phyloP scores from a whole-genome alignment of 2,888 invertebrate species.

The Catocala sponsa region DNA sequence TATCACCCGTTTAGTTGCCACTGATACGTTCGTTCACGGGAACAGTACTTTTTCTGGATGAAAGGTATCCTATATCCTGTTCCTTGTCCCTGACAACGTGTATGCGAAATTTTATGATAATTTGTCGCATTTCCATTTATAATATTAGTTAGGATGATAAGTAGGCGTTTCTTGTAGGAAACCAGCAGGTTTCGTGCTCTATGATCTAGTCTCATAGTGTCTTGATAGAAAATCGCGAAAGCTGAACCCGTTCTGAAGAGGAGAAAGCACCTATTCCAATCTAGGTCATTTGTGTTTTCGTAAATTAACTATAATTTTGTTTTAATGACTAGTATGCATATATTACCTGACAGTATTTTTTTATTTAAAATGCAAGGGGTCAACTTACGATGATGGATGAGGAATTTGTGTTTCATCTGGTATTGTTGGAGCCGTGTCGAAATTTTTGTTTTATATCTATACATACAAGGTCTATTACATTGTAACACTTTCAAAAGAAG shows the following conservation, averaged over 20 bases:
- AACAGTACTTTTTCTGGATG: too few species aligned
- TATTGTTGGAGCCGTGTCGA: conserved; percentile 15
- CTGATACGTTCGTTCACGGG: too few species aligned
- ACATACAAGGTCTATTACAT: conserved; percentile 2
- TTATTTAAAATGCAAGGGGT: conserved; percentile 29
- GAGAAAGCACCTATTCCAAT: conserved; percentile 33
- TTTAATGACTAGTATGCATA: conserved; percentile 31
- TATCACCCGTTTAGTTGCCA: too few species aligned
- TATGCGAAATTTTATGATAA: too few species aligned
- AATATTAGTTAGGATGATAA: too few species aligned
- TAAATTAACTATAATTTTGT: conserved; percentile 44
- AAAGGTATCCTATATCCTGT: too few species aligned
- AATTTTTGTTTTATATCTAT: conserved; percentile 16
- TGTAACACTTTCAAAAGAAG: conserved; percentile 36
- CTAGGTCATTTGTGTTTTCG: conserved; percentile 35
- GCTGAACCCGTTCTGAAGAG: conserved; percentile 7
- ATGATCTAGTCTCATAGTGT: neutral
- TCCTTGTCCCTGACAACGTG: too few species aligned
- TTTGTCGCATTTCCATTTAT: too few species aligned
- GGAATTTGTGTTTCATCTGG: neutral
- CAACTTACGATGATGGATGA: neutral
- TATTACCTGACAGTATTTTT: neutral
- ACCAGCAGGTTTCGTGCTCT: too few species aligned
- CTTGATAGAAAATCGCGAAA: conserved; percentile 24
- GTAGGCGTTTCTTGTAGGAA: too few species aligned